phyloP scores from a whole-genome alignment of 2,113 vertebrate genomes.

The Salvelinus sp. region DNA sequence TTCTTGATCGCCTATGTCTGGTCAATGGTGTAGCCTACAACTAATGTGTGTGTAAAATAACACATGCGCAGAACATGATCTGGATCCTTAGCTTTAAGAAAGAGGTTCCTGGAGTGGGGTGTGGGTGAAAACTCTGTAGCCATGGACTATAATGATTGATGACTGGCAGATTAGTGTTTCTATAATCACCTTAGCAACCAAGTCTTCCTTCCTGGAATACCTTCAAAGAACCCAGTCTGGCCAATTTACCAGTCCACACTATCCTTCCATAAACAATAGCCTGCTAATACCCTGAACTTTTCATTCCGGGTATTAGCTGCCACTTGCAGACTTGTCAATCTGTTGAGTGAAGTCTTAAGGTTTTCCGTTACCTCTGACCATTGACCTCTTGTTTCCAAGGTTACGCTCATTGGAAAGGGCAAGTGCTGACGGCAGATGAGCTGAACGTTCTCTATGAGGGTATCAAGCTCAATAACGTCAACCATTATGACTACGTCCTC shows the following conservation, averaged over 20 bases:
- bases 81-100: too few species aligned
- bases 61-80: too few species aligned
- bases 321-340: not conserved
- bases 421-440: conserved; percentile 88
- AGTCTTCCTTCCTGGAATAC: too few species aligned
- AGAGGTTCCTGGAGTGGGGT: too few species aligned
- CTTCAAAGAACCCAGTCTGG: conserved; percentile 2
- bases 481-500: conserved; percentile 93
- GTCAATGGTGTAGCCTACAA: too few species aligned
- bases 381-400: conserved; percentile 66
- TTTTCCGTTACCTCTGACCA: not conserved
- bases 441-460: conserved; percentile 91
- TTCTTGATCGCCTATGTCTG: too few species aligned
- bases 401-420: conserved; percentile 93
- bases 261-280: not conserved
- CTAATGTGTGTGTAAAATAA: too few species aligned
- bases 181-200: too few species aligned
- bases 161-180: not conserved
- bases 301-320: not conserved
- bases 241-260: not conserved
- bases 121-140: too few species aligned
- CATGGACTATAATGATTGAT: not conserved
- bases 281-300: not conserved
- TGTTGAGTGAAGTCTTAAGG: not conserved
- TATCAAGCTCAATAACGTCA: conserved; percentile 87